Conservation (phyloP, 2,797 vertebrate genomes). For the Gila robusta region DNA sequence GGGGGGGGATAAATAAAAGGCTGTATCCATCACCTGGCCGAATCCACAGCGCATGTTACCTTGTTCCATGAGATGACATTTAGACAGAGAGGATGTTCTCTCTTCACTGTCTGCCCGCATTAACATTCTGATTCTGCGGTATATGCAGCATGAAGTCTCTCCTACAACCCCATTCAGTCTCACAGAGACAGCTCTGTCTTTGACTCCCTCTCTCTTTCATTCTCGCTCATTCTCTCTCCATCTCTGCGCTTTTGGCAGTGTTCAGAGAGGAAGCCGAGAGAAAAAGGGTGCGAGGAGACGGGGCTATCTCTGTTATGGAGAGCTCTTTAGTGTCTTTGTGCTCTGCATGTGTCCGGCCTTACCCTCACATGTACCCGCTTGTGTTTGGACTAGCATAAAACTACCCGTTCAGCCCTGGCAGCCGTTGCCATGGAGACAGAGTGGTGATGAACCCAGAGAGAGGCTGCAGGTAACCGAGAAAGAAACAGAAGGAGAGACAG, state of each 20-base stretch:
- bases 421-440: conserved; percentile 75
- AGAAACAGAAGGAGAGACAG: conserved; percentile 34
- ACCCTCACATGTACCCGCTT: conserved; percentile 71
- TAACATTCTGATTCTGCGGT: conserved; percentile 64
- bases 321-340: conserved; percentile 68
- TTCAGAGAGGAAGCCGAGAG: conserved; percentile 58
- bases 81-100: conserved; percentile 34
- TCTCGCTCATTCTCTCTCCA: conserved; percentile 35
- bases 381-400: conserved; percentile 65
- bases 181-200: conserved; percentile 60
- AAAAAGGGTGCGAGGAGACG: conserved; percentile 38
- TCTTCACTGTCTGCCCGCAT: conserved; percentile 59
- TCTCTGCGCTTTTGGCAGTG: conserved; percentile 52
- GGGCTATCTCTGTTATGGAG: conserved; percentile 53
- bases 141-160: conserved; percentile 48
- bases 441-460: conserved; percentile 62
- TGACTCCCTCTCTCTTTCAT: conserved; percentile 47
- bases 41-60: conserved; percentile 32
- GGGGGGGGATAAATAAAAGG: conserved; percentile 51
- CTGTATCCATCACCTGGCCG: conserved; percentile 39
- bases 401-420: conserved; percentile 65
- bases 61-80: conserved; percentile 44
- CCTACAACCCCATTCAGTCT: conserved; percentile 58
- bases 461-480: conserved; percentile 60
- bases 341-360: conserved; percentile 67